Conservation (phyloP, 2,888 invertebrate species). For the Ophion costatus region DNA sequence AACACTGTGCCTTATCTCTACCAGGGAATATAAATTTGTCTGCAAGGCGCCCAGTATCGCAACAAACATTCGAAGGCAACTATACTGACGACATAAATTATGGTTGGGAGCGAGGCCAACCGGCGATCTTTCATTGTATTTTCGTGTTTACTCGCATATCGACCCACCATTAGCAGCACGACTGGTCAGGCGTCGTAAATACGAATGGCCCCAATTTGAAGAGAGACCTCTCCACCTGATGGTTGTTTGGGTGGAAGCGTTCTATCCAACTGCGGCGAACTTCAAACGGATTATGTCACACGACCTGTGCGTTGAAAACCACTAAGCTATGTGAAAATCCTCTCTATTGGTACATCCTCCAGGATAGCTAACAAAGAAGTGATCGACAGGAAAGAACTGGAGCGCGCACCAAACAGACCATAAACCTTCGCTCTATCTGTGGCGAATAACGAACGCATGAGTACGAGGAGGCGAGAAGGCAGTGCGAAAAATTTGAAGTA, state of each 20-base stretch:
- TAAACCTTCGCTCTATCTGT: conserved; percentile 61
- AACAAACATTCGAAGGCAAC: conserved; percentile 1
- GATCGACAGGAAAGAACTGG: too few species aligned
- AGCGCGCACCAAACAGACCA: too few species aligned
- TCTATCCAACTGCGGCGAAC: too few species aligned
- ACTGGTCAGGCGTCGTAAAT: conserved; percentile 17
- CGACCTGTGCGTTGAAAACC: too few species aligned
- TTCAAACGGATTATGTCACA: too few species aligned
- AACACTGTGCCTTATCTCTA: conserved; percentile 75
- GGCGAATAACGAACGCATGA: conserved; percentile 75
- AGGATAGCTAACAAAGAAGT: too few species aligned
- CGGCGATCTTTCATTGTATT: conserved; percentile 73
- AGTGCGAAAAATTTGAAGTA: conserved; percentile 51
- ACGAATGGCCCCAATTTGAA: conserved; percentile 36
- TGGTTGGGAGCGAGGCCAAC: conserved; percentile 66
- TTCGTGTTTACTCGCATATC: conserved; percentile 73
- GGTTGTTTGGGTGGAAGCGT: too few species aligned
- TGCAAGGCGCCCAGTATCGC: conserved; percentile 64
- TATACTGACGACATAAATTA: conserved; percentile 69
- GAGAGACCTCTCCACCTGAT: too few species aligned
- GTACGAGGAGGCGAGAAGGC: conserved; percentile 61
- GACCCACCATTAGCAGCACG: conserved; percentile 74
- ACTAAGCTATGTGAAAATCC: too few species aligned
- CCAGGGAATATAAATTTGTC: conserved; percentile 74
- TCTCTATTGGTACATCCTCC: too few species aligned